phyloP scores from a whole-genome alignment of 2,797 vertebrate genomes.

The Gila robusta region DNA sequence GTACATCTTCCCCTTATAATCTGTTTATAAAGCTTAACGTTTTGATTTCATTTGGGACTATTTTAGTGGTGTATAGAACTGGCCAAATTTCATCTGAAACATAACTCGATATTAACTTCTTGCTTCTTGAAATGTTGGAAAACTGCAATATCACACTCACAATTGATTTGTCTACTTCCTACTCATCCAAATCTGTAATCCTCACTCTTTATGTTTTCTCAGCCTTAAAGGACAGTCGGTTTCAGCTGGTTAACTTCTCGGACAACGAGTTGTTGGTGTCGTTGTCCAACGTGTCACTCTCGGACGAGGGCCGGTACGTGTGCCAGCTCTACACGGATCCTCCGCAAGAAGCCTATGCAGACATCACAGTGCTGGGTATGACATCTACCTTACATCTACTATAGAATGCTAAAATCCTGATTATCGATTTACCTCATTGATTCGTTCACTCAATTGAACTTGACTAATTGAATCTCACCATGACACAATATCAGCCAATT shows the following conservation, averaged over 20 bases:
- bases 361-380: slow-evolving; percentile 86
- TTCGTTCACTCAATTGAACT: slow-evolving; percentile 62
- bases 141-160: background rate
- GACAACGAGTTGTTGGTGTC: slow-evolving; percentile 88
- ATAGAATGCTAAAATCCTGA: slow-evolving; percentile 53
- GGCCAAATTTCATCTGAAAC: background rate
- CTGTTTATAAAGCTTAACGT: background rate
- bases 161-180: background rate
- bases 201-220: slow-evolving; percentile 53
- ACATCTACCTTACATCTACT: background rate
- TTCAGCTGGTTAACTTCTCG: slow-evolving; percentile 91
- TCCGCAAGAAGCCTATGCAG: slow-evolving; percentile 87
- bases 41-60: background rate
- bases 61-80: background rate
- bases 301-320: slow-evolving; percentile 87
- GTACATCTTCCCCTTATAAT: background rate
- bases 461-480: slow-evolving; percentile 61
- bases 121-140: background rate
- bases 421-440: slow-evolving; percentile 62
- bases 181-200: background rate
- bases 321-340: slow-evolving; percentile 91
- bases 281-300: slow-evolving; percentile 86
- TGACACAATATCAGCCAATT: slow-evolving; percentile 65
- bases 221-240: slow-evolving; percentile 89
- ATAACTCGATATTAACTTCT: background rate